These are phyloP conservation scores for Pterostichus niger DNA, from an alignment of 2,888 invertebrate genomes.

Conservation along the genomic window DNA sequence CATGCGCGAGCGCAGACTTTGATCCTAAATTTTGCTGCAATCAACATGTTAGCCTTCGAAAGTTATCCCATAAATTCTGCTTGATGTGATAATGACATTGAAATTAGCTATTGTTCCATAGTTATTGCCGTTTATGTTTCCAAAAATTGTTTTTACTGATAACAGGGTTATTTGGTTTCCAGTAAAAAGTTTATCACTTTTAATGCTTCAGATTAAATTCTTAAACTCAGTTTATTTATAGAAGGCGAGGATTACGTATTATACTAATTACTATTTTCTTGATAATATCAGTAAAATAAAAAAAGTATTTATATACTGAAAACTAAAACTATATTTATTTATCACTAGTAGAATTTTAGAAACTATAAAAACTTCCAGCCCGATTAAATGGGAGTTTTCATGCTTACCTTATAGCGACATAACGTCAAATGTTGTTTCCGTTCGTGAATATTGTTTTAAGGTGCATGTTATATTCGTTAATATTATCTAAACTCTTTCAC, in stretches of 20 bases:
- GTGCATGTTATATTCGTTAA: too few relatives aligned
- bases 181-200: slow-evolving; percentile 32
- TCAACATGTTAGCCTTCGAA: slow-evolving; percentile 66
- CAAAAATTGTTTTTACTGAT: slow-evolving; percentile 2
- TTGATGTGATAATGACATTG: slow-evolving; percentile 67
- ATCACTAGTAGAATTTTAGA: too few relatives aligned
- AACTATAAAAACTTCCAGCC: too few relatives aligned
- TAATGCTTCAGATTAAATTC: not conserved
- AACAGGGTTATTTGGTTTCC: slow-evolving; percentile 11
- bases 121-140: slow-evolving; percentile 59
- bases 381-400: too few relatives aligned
- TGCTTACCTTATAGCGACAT: too few relatives aligned
- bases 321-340: too few relatives aligned
- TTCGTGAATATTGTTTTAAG: too few relatives aligned
- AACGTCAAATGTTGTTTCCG: too few relatives aligned
- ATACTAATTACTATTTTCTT: too few relatives aligned
- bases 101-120: slow-evolving; percentile 71
- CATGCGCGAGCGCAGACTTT: slow-evolving; percentile 60
- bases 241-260: too few relatives aligned
- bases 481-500: too few relatives aligned
- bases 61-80: slow-evolving; percentile 53
- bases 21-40: slow-evolving; percentile 62
- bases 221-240: not conserved
- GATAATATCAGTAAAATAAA: too few relatives aligned
- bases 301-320: not conserved